Base-by-base conservation (phyloP, 2,113 vertebrate genomes). In the Hypomesus transpacificus region DNA sequence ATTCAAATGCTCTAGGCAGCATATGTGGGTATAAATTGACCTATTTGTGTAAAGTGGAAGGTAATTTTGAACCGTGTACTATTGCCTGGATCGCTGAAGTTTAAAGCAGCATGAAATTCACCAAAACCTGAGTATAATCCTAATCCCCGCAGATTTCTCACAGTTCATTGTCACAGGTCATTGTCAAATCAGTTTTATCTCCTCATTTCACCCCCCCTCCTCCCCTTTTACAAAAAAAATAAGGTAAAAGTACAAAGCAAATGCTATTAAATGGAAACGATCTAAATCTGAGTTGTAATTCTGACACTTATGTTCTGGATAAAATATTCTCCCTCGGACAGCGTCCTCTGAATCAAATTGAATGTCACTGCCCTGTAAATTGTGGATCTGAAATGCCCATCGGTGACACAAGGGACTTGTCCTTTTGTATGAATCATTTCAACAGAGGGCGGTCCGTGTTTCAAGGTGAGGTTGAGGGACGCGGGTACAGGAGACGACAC, bases 1-100 rank as follows among this genome's bases (percentile, higher is more conserved):
- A 90, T 88, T 84, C 85, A 85, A 81, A 85, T 81, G 89, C 91
- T 84, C 89, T 89, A 85, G 88, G 90, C 91, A 89, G 92, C 88
- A 82, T 82, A 91, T 78, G 74, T 86, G 83, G 87, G 87, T 89
- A 78, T 88, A 86, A 85, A 91, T 84, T 91, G 83, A 85, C 85
- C 86, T 88, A 87, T 91, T 86, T 93, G 92, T 94, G 90, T 93
- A 92, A 89, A 93, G 89, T 87, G 90, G 91, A 89, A 91, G 90
- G 91, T 93, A 78, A 85, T 88, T 92, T 91, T 91, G 83, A 92
- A 91, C 91, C 86, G 75, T 82, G 85, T 86, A 80, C 78, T 79
- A 72, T 87, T 78, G 81, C 81, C 82, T 84, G 82, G 83, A 74
- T 82, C 80, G 72, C 82, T 80, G 75, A 80, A 82, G 69, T 84